These are phyloP conservation scores for Drosophila macrospina DNA, from an alignment of 2,888 invertebrate genomes.

Conservation along the genomic window DNA sequence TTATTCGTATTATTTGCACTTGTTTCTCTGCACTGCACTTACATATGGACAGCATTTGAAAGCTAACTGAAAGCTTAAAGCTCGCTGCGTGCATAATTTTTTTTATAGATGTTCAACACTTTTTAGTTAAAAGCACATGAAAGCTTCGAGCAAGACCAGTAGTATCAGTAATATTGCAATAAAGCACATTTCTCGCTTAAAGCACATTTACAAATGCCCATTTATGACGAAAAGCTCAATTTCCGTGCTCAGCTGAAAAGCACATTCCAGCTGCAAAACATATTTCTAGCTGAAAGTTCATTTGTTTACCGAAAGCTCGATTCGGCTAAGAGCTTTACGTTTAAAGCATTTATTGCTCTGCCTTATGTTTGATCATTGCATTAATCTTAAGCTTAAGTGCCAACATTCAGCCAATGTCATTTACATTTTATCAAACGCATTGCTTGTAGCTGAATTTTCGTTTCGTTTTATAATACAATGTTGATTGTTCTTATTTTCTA, in stretches of 20 bases:
- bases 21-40: too few relatives aligned
- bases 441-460: conserved; percentile 51
- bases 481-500: conserved; percentile 8
- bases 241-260: too few relatives aligned
- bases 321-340: neutral
- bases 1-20: too few relatives aligned
- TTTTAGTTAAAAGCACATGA: neutral
- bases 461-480: conserved; percentile 3
- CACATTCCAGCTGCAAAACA: too few relatives aligned
- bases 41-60: too few relatives aligned
- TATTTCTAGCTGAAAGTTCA: too few relatives aligned
- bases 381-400: conserved; percentile 28
- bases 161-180: neutral
- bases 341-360: neutral
- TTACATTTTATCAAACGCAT: conserved; percentile 22
- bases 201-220: too few relatives aligned
- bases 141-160: neutral
- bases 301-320: conserved; percentile 1
- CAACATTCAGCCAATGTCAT: conserved; percentile 36
- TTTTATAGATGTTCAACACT: neutral
- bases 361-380: neutral
- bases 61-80: neutral
- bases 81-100: too few relatives aligned
- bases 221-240: too few relatives aligned
- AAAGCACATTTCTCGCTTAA: too few relatives aligned